Base-by-base conservation (phyloP, 2,113 vertebrate species). In the Phrynosoma platyrhinos region DNA sequence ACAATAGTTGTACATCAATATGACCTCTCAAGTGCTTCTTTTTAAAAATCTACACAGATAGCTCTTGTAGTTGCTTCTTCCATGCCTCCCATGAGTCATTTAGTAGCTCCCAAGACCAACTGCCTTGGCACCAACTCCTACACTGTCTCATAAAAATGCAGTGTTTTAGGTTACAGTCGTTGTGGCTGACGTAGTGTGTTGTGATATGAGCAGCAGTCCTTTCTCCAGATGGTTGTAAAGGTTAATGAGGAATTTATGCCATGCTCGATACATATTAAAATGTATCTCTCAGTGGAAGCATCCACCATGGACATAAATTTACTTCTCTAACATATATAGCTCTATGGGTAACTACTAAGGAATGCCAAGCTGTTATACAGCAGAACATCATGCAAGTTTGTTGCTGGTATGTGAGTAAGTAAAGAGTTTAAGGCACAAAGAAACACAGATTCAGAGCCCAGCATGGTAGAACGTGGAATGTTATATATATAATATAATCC, bases 261-360 rank as follows among this genome's bases (percentile, higher is more conserved):
- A 76, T 94, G 83, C 90, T 90, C 88, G 86, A 89, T 94, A 93
- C 91, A 92, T 93, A 94, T 94, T 89, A 93, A 92, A 84, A 92
- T 53, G 90, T 89, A 93, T 94, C 88, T 94, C 91, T 95, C 78
- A 89, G 87, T 93, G 90, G 88, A 78, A 94, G 92, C 91, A 90
- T 93, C 82, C 75, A 92, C 91, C 2, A 1, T 66, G 27, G 79
- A 95, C 95, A 96, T 95, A 96, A 94, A 95, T 96, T 93, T 91
- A 75, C 92, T 92, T 94, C 93, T 92, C 87, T 92, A 95, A 88
- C 94, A 95, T 94, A 95, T 94, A 93, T 93, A 93, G 94, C 93
- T 94, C 93, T 91, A 84, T 92, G 94, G 94, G 94, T 90, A 94
- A 90, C 89, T 52, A 86, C 84, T 30, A 88, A 89, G 72, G 95